These are phyloP conservation scores for Acanthosoma haemorrhoidale DNA, from an alignment of 2,888 invertebrate species.

Conservation along the genomic window DNA sequence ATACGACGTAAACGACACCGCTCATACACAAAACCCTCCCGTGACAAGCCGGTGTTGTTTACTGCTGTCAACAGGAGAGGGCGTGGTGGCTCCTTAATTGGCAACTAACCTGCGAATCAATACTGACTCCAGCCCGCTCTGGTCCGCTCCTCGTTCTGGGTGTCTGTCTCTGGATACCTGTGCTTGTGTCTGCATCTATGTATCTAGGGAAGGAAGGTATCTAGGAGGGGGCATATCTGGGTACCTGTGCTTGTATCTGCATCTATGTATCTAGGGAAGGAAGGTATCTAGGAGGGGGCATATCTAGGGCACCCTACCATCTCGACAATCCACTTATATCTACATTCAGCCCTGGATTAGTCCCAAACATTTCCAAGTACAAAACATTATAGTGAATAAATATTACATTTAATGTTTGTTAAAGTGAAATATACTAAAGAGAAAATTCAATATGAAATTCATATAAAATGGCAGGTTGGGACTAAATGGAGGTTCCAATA, in stretches of 20 bases:
- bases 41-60: constrained; percentile 2
- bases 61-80: neutral
- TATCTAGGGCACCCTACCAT: neutral
- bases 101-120: constrained; percentile 26
- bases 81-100: constrained; percentile 23
- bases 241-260: neutral
- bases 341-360: too few species aligned
- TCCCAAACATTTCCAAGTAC: too few species aligned
- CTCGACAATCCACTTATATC: neutral
- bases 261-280: neutral
- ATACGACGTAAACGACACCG: too few species aligned
- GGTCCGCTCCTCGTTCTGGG: neutral
- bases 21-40: neutral
- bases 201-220: neutral
- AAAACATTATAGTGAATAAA: too few species aligned
- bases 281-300: too few species aligned
- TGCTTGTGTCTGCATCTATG: too few species aligned
- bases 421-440: too few species aligned
- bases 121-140: neutral
- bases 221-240: neutral
- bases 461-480: too few species aligned
- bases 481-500: too few species aligned
- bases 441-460: too few species aligned
- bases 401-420: too few species aligned
- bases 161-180: too few species aligned